phyloP scores from a whole-genome alignment of 2,113 vertebrate species.

The Tonatia bakeri region DNA sequence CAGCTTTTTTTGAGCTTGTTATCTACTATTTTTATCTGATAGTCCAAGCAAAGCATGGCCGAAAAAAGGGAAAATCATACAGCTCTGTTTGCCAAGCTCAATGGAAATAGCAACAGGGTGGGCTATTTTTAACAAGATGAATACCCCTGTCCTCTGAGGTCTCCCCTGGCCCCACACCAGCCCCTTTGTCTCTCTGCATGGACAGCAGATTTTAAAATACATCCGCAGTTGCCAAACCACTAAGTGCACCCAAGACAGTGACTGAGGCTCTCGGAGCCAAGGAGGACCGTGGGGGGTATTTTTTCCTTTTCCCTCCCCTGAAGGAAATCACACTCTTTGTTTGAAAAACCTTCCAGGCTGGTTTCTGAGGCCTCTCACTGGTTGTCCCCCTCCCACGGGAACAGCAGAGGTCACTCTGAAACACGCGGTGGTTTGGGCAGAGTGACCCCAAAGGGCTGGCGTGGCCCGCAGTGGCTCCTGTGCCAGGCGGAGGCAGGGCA shows the following conservation, averaged over 20 bases:
- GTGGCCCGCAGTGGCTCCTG: not conserved
- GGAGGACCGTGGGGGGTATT: constrained; percentile 62
- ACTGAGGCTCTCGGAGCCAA: constrained; percentile 71
- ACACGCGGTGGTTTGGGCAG: constrained; percentile 61
- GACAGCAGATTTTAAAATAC: constrained; percentile 85
- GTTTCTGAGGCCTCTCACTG: constrained; percentile 58
- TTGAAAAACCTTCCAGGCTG: constrained; percentile 66
- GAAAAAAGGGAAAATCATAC: constrained; percentile 85
- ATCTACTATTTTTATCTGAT: constrained; percentile 86
- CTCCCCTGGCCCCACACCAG: constrained; percentile 83
- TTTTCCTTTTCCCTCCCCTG: constrained; percentile 44
- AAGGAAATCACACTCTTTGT: constrained; percentile 74
- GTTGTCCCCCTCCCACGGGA: constrained; percentile 68
- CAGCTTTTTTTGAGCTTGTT: constrained; percentile 74
- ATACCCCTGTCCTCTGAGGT: constrained; percentile 81
- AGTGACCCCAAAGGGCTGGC: constrained; percentile 37
- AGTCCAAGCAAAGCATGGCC: constrained; percentile 76
- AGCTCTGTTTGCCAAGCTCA: constrained; percentile 81
- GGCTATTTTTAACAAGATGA: constrained; percentile 87
- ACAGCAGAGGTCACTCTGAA: constrained; percentile 61
- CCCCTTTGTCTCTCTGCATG: constrained; percentile 82
- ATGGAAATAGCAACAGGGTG: constrained; percentile 83
- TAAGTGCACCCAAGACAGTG: constrained; percentile 81
- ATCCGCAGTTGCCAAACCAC: constrained; percentile 82
- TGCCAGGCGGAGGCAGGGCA: not conserved